A percentile compares a stretch with the other conserved stretches of the same genome.
phyloP scores from a whole-genome alignment of 1,140 invertebrate genomes.

The Euwallacea similis region DNA sequence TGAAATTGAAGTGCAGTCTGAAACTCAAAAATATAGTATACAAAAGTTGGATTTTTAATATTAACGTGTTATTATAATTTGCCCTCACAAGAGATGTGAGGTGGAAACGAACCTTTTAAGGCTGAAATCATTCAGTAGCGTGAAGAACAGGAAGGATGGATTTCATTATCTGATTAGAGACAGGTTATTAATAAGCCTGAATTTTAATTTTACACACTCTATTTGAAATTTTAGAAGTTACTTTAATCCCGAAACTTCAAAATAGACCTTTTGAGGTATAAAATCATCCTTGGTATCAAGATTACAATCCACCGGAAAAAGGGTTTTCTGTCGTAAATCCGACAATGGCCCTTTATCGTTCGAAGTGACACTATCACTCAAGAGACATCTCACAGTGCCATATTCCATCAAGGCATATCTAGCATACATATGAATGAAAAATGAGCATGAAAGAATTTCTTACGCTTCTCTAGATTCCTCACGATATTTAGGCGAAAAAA shows the following conservation, averaged over 20 bases:
- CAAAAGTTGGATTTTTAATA: too few relatives aligned
- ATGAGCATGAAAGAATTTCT: constrained; percentile 31
- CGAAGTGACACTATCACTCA: constrained; percentile 28
- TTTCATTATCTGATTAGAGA: too few relatives aligned
- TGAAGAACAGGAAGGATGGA: too few relatives aligned
- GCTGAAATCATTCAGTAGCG: too few relatives aligned
- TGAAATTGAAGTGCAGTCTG: constrained; percentile 10
- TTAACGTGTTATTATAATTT: too few relatives aligned
- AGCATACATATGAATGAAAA: constrained; percentile 34
- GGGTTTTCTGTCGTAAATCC: constrained; percentile 24
- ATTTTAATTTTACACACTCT: too few relatives aligned
- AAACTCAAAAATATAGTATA: too few relatives aligned
- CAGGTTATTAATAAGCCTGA: too few relatives aligned
- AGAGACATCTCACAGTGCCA: constrained; percentile 18
- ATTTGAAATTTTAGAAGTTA: too few relatives aligned
- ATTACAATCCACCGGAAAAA: constrained; percentile 28
- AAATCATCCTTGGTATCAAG: constrained; percentile 7
- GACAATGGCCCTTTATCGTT: constrained; percentile 27
- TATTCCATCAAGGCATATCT: constrained; percentile 15
- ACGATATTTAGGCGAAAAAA: constrained; percentile 35
- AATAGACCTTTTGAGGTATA: constrained; percentile 1
- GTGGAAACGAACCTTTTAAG: too few relatives aligned
- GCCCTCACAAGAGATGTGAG: too few relatives aligned
- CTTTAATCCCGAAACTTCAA: background rate
- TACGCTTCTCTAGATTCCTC: constrained; percentile 34